Evolutionary conservation across 2,888 invertebrate species (phyloP).

Genomic region (Gryllus longicercus): DNA sequence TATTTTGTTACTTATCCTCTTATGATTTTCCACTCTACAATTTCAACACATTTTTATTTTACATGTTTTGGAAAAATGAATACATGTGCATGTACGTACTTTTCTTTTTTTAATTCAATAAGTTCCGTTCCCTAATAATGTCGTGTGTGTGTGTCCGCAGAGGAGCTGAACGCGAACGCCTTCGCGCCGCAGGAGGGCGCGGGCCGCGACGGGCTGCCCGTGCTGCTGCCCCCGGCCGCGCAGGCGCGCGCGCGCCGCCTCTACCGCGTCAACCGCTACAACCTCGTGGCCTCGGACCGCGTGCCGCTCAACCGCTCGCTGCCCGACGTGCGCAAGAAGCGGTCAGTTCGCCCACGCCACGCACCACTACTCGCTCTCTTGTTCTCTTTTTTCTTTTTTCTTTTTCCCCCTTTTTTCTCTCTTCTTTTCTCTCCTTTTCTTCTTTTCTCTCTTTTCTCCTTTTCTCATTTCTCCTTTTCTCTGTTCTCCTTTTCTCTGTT

Average conservation of each 20-base stretch:
- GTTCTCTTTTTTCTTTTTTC: not conserved
- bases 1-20: too few relatives aligned
- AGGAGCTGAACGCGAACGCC: slow-evolving; percentile 70
- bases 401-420: not conserved
- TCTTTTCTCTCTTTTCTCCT: not conserved
- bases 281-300: slow-evolving; percentile 81
- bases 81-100: too few relatives aligned
- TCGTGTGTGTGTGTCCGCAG: slow-evolving; percentile 46
- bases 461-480: too few relatives aligned
- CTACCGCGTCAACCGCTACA: slow-evolving; percentile 81
- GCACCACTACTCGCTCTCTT: not conserved
- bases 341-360: slow-evolving; percentile 50
- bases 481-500: too few relatives aligned
- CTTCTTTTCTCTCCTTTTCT: not conserved
- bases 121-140: too few relatives aligned
- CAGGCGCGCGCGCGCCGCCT: slow-evolving; percentile 72
- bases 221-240: slow-evolving; percentile 70
- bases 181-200: slow-evolving; percentile 71
- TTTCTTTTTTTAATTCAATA: too few relatives aligned
- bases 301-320: slow-evolving; percentile 80
- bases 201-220: slow-evolving; percentile 77
- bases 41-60: too few relatives aligned
- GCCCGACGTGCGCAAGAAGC: slow-evolving; percentile 78
- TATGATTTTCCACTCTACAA: too few relatives aligned
- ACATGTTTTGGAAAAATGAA: too few relatives aligned